Percentiles rank a stretch among this genome's conserved stretches.
phyloP scores from a whole-genome alignment of 2,888 invertebrate species.

The Rotaria magnacalcarata region DNA sequence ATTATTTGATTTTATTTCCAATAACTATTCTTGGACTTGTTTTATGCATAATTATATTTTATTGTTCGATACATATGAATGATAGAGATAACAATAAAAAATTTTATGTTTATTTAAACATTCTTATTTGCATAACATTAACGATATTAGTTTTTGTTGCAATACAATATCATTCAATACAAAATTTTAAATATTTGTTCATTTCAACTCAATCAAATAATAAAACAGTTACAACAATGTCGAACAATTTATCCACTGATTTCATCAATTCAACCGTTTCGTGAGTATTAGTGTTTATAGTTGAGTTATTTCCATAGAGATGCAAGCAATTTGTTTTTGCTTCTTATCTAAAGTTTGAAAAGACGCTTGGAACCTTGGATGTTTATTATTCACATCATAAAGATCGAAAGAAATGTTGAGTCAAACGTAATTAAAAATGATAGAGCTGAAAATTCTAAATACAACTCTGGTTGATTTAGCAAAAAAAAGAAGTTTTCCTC shows the following conservation, averaged over 20 bases:
- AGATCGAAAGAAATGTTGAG: no score
- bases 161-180: background rate
- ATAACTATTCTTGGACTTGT: background rate
- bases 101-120: constrained; percentile 31
- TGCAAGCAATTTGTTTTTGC: no score
- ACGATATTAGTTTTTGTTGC: background rate
- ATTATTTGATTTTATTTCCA: background rate
- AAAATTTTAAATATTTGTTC: constrained; percentile 27
- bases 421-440: no score
- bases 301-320: no score
- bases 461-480: no score
- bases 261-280: no score
- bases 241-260: background rate
- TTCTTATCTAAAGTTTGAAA: no score
- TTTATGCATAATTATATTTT: background rate
- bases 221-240: background rate
- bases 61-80: background rate
- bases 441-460: no score
- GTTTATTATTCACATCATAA: no score
- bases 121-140: constrained; percentile 22
- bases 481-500: no score
- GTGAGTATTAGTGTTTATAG: background rate
- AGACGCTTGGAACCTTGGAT: no score
- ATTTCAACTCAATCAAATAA: background rate
- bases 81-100: background rate